phyloP scores from a whole-genome alignment of 2,797 vertebrate species.

The Pempheris klunzingeri region DNA sequence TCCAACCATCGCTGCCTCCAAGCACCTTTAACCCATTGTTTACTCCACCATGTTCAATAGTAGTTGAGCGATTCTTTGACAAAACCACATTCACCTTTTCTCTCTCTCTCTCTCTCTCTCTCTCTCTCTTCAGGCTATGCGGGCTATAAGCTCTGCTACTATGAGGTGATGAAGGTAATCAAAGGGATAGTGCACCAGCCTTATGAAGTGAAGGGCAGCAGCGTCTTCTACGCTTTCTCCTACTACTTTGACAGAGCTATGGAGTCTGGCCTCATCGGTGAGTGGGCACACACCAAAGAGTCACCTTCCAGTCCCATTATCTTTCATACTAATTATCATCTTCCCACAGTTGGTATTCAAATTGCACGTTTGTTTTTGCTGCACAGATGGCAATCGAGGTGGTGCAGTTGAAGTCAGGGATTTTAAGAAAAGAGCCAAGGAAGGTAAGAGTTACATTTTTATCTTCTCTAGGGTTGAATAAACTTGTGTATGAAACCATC shows the following conservation, averaged over 20 bases:
- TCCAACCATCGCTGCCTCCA: conserved; percentile 36
- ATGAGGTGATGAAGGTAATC: conserved; percentile 92
- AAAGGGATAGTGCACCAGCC: conserved; percentile 94
- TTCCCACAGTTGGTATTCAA: conserved; percentile 50
- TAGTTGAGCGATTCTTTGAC: conserved; percentile 14
- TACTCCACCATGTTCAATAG: conserved; percentile 11
- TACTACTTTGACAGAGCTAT: conserved; percentile 96
- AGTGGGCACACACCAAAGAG: conserved; percentile 66
- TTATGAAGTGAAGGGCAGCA: conserved; percentile 91
- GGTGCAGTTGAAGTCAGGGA: conserved; percentile 93
- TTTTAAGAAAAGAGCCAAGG: conserved; percentile 95
- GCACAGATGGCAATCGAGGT: conserved; percentile 90
- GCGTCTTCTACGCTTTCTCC: conserved; percentile 97
- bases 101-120: conserved; percentile 27
- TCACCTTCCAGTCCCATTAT: conserved; percentile 47
- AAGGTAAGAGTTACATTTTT: conserved; percentile 88
- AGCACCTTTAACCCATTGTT: conserved; percentile 43
- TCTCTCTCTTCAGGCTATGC: conserved; percentile 86
- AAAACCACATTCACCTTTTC: conserved; percentile 8
- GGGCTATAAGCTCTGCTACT: conserved; percentile 95
- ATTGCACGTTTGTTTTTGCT: conserved; percentile 70
- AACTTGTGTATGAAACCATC: conserved; percentile 65
- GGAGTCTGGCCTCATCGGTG: conserved; percentile 94
- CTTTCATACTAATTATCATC: conserved; percentile 52
- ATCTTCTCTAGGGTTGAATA: conserved; percentile 46